These are phyloP conservation scores for Emydocephalus ijimae DNA, from an alignment of 2,113 vertebrate genomes.

Conservation along the genomic window DNA sequence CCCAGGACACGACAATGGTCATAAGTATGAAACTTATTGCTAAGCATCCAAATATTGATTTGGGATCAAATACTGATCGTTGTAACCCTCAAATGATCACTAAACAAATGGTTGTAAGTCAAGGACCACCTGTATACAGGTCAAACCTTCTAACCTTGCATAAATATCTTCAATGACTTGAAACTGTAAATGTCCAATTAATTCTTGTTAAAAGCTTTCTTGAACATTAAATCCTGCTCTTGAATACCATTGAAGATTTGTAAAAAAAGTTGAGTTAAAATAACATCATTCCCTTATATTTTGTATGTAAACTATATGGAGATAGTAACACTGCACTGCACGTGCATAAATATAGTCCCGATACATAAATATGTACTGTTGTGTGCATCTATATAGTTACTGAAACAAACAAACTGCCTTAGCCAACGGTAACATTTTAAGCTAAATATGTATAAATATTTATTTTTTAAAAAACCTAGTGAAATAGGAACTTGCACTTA, in stretches of 20 bases:
- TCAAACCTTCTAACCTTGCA: not conserved
- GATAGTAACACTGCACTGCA: not conserved
- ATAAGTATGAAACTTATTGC: not conserved
- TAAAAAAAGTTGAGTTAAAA: not conserved
- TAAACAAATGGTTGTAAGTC: not conserved
- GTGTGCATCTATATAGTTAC: not conserved
- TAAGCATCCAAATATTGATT: not conserved
- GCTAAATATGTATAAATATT: not conserved
- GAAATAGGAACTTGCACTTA: not conserved
- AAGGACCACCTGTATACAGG: not conserved
- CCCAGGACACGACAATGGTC: not conserved
- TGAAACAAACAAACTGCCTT: not conserved
- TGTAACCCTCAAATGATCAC: not conserved
- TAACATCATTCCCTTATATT: not conserved
- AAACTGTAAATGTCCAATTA: not conserved
- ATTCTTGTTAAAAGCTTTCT: constrained; percentile 4
- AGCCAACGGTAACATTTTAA: not conserved
- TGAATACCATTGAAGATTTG: not conserved
- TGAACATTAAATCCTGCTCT: not conserved
- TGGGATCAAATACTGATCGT: not conserved
- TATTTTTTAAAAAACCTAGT: not conserved
- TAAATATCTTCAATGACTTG: not conserved
- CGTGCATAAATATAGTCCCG: not conserved
- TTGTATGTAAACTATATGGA: constrained; percentile 10
- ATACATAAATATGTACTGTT: not conserved